Evolutionary conservation across 2,113 vertebrate genomes (phyloP), one percentile per base, ranked within the genome.

Genomic region (Rhodinocichla rosea): DNA sequence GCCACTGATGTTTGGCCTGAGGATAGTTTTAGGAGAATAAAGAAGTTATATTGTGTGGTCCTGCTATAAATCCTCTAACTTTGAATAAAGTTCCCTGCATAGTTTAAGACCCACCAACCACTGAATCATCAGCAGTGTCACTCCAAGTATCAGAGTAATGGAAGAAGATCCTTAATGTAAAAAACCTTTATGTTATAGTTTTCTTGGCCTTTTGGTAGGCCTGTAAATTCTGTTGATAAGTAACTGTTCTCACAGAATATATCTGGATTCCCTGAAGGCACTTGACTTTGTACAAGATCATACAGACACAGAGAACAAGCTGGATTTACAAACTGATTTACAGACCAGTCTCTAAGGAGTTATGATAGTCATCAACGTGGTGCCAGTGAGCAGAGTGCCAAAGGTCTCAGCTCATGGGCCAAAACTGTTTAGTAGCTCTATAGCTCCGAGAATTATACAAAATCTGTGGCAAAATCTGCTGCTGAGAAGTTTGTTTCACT

Each of bases 301-400:
- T 27, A 62, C 6, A 49, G 42, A 57, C 32, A 44, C 37, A 57
- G n/a, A 62, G 42, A 90, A 89, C 1, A 6, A 89, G 27, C 15
- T 83, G 37, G 45, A 67, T 77, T 86, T 85, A 44, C 39, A 80
- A 65, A 57, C 40, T 40, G 50, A 44, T 62, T 73, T 65, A 74
- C 69, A 74, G 64, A 73, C 7, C 28, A 53, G 15, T 33, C 35
- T 56, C 53, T 49, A 33, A 47, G 19, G 23, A 37, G 49, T 16
- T 32, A 23, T 1, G 19, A 50, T 26, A 20, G 45, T 65, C 49
- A 42, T 47, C 69, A 69, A 39, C 0, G 0, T 22, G 21, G 21
- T 30, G 24, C 19, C 57, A 23, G 33, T 37, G 33, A 90, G 39
- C 37, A 84, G 39, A 64, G 35, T 22, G 35, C 11, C 77, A 83